A percentile compares a stretch with the other conserved stretches of the same genome.
Conservation (phyloP, 2,113 vertebrate genomes). For the Plotosus lineatus region DNA sequence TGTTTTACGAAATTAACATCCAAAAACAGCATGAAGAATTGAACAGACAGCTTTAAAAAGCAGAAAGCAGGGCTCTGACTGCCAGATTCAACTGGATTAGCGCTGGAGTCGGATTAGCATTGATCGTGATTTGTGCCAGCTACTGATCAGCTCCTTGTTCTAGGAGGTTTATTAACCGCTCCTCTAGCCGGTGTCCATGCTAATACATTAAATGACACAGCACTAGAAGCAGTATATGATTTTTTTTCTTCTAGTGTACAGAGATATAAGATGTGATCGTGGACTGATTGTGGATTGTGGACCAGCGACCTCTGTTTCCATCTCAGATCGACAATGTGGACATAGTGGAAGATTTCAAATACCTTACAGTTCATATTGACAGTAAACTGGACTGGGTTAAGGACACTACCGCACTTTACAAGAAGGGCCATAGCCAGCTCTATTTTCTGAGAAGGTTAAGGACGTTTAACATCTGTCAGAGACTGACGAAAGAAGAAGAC, state of each 20-base stretch:
- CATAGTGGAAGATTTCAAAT: too few relatives aligned
- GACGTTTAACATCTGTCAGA: too few relatives aligned
- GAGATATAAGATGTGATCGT: background rate
- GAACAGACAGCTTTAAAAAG: background rate
- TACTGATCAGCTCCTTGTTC: background rate
- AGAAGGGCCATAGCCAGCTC: too few relatives aligned
- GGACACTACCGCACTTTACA: too few relatives aligned
- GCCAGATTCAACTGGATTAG: constrained; percentile 13
- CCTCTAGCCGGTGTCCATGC: background rate
- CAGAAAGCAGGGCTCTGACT: background rate
- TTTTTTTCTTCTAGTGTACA: background rate
- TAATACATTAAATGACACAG: background rate
- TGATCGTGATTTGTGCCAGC: constrained; percentile 16
- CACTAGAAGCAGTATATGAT: background rate
- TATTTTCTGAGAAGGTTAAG: too few relatives aligned
- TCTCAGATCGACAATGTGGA: too few relatives aligned
- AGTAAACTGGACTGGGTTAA: too few relatives aligned
- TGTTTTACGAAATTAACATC: background rate
- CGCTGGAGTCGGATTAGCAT: constrained; percentile 34
- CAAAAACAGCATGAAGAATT: background rate
- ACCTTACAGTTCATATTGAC: too few relatives aligned
- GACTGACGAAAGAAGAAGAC: too few relatives aligned
- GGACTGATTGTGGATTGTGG: too few relatives aligned
- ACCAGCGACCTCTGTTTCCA: too few relatives aligned
- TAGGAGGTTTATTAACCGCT: background rate